These are phyloP conservation scores for Etheostoma perlongum DNA, from an alignment of 2,797 vertebrate species.

Conservation along the genomic window DNA sequence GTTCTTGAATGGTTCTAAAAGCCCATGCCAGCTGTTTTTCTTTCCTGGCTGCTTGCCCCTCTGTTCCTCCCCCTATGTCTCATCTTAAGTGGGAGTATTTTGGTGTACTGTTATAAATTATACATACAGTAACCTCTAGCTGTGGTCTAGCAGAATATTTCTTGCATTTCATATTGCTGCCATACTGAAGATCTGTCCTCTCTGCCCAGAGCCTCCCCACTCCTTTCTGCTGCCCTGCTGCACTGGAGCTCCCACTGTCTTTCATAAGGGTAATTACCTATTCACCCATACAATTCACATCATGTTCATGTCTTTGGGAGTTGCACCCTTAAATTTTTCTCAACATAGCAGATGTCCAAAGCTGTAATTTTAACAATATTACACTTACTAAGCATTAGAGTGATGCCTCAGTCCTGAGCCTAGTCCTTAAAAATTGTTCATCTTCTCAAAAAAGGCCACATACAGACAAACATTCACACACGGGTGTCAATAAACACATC, in stretches of 20 bases:
- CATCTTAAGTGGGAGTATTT: conserved; percentile 42
- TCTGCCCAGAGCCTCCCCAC: not conserved
- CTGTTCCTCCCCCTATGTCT: not conserved
- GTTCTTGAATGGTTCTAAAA: not conserved
- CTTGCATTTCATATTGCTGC: conserved; percentile 27
- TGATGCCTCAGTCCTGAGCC: not conserved
- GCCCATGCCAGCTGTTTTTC: not conserved
- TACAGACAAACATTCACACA: too few relatives aligned
- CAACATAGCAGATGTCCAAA: not conserved
- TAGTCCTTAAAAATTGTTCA: not conserved
- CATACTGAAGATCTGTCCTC: not conserved
- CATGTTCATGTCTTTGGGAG: not conserved
- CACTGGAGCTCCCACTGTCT: not conserved
- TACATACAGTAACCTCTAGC: conserved; percentile 16
- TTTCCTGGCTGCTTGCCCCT: not conserved
- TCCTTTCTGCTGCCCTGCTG: conserved; percentile 1
- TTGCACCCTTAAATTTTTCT: not conserved
- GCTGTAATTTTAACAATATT: not conserved
- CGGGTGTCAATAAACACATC: too few relatives aligned
- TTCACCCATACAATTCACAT: not conserved
- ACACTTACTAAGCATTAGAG: not conserved
- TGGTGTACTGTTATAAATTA: conserved; percentile 47
- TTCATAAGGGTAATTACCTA: not conserved
- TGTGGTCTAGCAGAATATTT: conserved; percentile 24
- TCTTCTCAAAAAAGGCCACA: too few relatives aligned